These are phyloP conservation scores for Otolemur garnettii DNA, from an alignment of 2,113 vertebrate species.

Conservation along the genomic window DNA sequence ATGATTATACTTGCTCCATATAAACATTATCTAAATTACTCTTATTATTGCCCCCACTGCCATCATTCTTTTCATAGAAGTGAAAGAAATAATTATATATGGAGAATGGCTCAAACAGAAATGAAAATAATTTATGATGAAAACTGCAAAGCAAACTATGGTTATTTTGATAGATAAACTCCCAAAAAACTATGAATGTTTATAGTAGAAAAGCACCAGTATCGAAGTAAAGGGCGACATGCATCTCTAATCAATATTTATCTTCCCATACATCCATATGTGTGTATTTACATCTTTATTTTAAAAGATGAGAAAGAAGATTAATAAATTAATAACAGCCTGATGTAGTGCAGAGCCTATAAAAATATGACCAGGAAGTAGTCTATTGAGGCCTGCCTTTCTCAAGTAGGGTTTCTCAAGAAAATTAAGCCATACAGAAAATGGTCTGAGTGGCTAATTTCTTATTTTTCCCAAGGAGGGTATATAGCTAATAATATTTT, in stretches of 20 bases:
- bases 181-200: neutral
- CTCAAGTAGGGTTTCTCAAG: neutral
- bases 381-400: neutral
- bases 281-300: neutral
- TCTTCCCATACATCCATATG: neutral
- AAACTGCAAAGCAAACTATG: constrained; percentile 19
- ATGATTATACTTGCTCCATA: neutral
- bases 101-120: neutral
- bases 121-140: neutral
- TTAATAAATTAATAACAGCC: neutral
- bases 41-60: neutral
- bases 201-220: neutral
- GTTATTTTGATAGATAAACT: neutral
- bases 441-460: neutral
- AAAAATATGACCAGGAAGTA: neutral
- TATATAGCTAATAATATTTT: neutral
- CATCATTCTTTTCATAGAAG: neutral
- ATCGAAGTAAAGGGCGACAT: neutral
- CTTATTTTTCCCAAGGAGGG: neutral
- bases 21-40: neutral
- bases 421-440: neutral
- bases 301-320: neutral
- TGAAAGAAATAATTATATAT: neutral
- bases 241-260: neutral
- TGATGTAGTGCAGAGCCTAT: neutral